A percentile compares a stretch with the other conserved stretches of the same genome.
phyloP scores from a whole-genome alignment of 2,113 vertebrate species.

The Pleuronectes platessa region DNA sequence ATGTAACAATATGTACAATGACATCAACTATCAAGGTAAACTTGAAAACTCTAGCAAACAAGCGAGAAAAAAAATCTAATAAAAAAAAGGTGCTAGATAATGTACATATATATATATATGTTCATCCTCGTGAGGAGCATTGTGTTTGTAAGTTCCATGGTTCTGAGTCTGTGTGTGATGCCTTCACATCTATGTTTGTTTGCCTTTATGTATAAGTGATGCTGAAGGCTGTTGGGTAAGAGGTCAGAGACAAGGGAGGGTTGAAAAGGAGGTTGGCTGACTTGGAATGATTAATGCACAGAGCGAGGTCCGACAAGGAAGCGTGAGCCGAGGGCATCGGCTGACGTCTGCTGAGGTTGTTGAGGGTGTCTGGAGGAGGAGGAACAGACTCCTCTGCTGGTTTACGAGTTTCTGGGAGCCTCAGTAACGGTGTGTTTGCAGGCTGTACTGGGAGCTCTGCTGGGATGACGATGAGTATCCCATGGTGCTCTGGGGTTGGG shows the following conservation, averaged over 20 bases:
- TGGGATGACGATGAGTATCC: slow-evolving; percentile 95
- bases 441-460: slow-evolving; percentile 96
- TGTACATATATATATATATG: slow-evolving; percentile 63
- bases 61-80: slow-evolving; percentile 47
- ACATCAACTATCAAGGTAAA: slow-evolving; percentile 67
- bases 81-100: slow-evolving; percentile 77
- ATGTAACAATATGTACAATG: slow-evolving; percentile 75
- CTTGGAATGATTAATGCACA: slow-evolving; percentile 32
- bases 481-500: slow-evolving; percentile 94
- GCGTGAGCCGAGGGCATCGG: background rate
- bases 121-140: slow-evolving; percentile 45
- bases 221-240: slow-evolving; percentile 35
- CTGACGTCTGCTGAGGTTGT: slow-evolving; percentile 1
- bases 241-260: slow-evolving; percentile 29
- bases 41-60: slow-evolving; percentile 61
- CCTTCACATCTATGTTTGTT: slow-evolving; percentile 41
- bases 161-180: slow-evolving; percentile 35
- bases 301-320: background rate
- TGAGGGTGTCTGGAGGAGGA: slow-evolving; percentile 17
- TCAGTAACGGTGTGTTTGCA: slow-evolving; percentile 97
- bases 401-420: slow-evolving; percentile 17
- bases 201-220: slow-evolving; percentile 83
- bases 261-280: background rate
- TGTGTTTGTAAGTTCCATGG: slow-evolving; percentile 53
- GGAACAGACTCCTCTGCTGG: slow-evolving; percentile 48